Evolutionary conservation across 2,797 vertebrate species (phyloP).

Genomic region (Sciurus carolinensis): DNA sequence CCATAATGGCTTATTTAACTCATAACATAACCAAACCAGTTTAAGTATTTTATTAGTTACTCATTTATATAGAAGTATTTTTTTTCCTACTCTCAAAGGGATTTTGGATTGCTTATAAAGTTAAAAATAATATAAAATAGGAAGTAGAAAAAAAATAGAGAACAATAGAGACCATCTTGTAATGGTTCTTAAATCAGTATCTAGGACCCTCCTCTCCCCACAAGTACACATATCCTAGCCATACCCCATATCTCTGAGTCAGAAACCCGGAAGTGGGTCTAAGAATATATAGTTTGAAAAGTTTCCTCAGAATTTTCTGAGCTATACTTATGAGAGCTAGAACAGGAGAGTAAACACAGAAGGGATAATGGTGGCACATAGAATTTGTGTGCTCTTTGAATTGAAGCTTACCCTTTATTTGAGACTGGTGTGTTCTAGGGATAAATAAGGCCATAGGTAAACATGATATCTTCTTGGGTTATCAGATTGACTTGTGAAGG

Average conservation of each 20-base stretch:
- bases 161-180: not conserved
- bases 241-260: not conserved
- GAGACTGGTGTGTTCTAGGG: not conserved
- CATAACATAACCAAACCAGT: not conserved
- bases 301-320: conserved; percentile 52
- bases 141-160: conserved; percentile 16
- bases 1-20: not conserved
- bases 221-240: not conserved
- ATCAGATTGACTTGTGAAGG: not conserved
- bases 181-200: conserved; percentile 34
- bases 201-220: not conserved
- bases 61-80: conserved; percentile 54
- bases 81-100: conserved; percentile 21
- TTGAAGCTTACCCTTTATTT: not conserved
- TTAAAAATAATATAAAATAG: conserved; percentile 67
- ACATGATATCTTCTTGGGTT: not conserved
- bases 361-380: not conserved
- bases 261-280: conserved; percentile 28
- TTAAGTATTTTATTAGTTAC: conserved; percentile 35
- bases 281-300: not conserved
- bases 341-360: not conserved
- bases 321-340: not conserved
- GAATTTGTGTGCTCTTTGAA: not conserved
- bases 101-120: conserved; percentile 41
- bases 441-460: not conserved